Conservation (phyloP, 2,113 vertebrate genomes). For the Vulpes lagopus region DNA sequence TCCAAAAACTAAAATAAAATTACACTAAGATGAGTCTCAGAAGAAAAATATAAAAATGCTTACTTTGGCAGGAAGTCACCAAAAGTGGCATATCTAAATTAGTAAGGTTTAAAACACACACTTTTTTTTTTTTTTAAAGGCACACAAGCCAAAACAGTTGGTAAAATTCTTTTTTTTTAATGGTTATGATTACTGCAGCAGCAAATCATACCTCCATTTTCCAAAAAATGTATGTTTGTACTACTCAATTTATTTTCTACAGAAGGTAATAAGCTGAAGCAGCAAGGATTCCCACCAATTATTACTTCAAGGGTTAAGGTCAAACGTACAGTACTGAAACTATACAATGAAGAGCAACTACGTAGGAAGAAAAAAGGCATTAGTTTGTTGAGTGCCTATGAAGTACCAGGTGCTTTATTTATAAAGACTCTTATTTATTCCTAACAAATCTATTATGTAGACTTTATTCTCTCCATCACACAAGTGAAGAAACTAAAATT, state of each 20-base stretch:
- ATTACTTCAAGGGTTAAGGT: not conserved
- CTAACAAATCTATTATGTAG: not conserved
- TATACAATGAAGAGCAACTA: not conserved
- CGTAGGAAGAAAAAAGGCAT: not conserved
- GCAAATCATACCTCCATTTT: conserved; percentile 49
- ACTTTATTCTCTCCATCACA: not conserved
- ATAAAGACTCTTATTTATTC: not conserved
- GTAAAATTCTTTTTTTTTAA: conserved; percentile 56
- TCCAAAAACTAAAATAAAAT: conserved; percentile 73
- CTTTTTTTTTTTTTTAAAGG: conserved; percentile 15
- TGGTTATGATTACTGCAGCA: conserved; percentile 14
- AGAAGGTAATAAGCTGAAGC: not conserved
- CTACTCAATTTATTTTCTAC: not conserved
- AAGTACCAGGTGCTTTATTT: not conserved
- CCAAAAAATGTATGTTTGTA: not conserved
- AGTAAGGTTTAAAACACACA: conserved; percentile 70
- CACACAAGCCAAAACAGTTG: conserved; percentile 5
- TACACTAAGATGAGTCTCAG: conserved; percentile 71
- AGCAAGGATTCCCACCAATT: not conserved
- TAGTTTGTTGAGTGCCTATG: not conserved
- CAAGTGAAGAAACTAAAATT: not conserved
- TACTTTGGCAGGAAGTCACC: conserved; percentile 73
- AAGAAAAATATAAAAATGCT: conserved; percentile 68
- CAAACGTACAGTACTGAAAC: not conserved
- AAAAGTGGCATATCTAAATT: conserved; percentile 78